Evolutionary conservation across 2,113 vertebrate species (phyloP).

Genomic region (Thunnus thynnus): DNA sequence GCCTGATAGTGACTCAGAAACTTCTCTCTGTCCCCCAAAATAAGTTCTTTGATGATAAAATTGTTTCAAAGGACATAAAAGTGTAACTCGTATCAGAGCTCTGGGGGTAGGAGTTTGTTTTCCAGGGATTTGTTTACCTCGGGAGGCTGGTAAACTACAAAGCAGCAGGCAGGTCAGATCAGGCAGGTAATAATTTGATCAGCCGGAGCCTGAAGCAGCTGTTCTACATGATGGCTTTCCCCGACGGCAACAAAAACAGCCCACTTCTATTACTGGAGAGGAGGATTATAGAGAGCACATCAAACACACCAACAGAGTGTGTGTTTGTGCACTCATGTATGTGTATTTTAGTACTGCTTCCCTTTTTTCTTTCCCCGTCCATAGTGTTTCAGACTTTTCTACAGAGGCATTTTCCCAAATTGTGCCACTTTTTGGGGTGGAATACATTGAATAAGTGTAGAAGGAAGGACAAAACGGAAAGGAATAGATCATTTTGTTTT

Average conservation of each 20-base stretch:
- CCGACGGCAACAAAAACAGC: constrained; percentile 27
- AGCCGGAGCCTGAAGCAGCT: constrained; percentile 51
- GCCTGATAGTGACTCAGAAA: neutral
- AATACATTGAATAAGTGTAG: too few species aligned
- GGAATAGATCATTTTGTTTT: too few species aligned
- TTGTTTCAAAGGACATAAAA: constrained; percentile 23
- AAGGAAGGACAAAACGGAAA: too few species aligned
- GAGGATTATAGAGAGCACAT: constrained; percentile 47
- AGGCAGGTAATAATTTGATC: constrained; percentile 41
- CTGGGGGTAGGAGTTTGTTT: constrained; percentile 27
- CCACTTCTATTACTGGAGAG: constrained; percentile 29
- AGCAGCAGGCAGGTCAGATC: constrained; percentile 43
- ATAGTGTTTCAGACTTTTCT: too few species aligned
- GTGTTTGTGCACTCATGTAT: neutral
- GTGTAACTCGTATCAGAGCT: constrained; percentile 2
- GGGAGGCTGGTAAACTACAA: constrained; percentile 47
- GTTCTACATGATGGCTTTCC: constrained; percentile 63
- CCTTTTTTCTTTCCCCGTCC: too few species aligned
- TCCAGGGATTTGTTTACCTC: constrained; percentile 55
- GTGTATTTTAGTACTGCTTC: neutral
- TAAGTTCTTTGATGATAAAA: neutral
- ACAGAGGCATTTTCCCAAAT: too few species aligned
- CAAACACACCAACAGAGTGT: constrained; percentile 45
- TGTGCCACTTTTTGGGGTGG: too few species aligned
- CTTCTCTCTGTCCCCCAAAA: neutral